These are phyloP conservation scores for Archegozetes longisetosus DNA, from an alignment of 1,140 invertebrate species.

Conservation along the genomic window DNA sequence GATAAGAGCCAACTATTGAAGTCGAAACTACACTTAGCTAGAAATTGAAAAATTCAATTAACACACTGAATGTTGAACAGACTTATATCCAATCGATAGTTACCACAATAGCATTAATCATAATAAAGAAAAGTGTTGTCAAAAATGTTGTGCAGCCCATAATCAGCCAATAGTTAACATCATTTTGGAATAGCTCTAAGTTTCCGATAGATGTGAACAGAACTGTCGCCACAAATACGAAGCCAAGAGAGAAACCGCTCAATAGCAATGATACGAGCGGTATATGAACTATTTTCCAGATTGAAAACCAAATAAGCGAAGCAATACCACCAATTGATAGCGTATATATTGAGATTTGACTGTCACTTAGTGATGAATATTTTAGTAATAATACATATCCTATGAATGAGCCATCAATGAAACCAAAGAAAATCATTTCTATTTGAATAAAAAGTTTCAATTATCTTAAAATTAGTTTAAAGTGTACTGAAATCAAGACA, in stretches of 20 bases:
- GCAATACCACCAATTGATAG: neutral
- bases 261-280: neutral
- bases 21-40: neutral
- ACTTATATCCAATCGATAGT: neutral
- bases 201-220: neutral
- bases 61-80: neutral
- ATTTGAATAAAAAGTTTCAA: neutral
- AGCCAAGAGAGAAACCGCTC: neutral
- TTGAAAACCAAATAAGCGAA: neutral
- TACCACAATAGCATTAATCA: neutral
- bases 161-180: constrained; percentile 1
- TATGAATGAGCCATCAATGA: neutral
- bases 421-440: neutral
- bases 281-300: neutral
- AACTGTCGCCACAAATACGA: neutral
- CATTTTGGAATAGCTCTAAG: neutral
- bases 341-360: neutral
- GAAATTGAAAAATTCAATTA: neutral
- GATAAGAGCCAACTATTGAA: neutral
- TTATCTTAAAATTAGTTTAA: neutral
- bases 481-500: neutral
- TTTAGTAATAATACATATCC: neutral
- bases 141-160: neutral
- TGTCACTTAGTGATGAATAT: neutral
- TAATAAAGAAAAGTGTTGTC: neutral